These are phyloP conservation scores for Channallabes apus DNA, from an alignment of 2,797 vertebrate species.

Conservation along the genomic window DNA sequence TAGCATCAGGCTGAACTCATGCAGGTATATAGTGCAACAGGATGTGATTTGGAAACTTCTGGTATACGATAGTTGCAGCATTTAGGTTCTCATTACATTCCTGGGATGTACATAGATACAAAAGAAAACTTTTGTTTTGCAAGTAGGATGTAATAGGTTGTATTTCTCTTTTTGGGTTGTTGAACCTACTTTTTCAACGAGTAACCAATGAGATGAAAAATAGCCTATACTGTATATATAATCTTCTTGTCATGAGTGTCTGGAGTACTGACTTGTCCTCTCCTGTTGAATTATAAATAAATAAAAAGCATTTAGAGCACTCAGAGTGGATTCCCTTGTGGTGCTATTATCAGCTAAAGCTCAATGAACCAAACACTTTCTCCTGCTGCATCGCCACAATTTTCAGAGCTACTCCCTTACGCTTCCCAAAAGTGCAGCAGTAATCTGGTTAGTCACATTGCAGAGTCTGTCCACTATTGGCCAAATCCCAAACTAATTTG, in stretches of 20 bases:
- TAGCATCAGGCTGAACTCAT: neutral
- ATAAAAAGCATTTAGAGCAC: neutral
- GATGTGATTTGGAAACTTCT: neutral
- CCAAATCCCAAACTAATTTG: conserved; percentile 70
- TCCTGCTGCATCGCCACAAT: conserved; percentile 17
- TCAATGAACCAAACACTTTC: conserved; percentile 26
- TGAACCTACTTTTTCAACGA: neutral
- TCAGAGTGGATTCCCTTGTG: conserved; percentile 16
- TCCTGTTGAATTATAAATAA: neutral
- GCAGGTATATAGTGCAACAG: neutral
- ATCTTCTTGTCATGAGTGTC: neutral
- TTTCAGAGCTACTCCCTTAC: conserved; percentile 51
- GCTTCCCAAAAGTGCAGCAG: conserved; percentile 58
- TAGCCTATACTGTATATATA: neutral
- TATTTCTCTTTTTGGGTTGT: neutral
- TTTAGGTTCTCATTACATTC: neutral
- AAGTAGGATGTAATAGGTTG: neutral
- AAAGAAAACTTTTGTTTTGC: neutral
- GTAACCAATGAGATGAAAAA: neutral
- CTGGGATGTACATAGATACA: neutral
- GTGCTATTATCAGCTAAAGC: conserved; percentile 30
- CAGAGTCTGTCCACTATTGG: conserved; percentile 63
- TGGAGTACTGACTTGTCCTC: neutral
- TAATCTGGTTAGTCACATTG: conserved; percentile 75
- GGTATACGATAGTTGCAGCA: neutral